Conservation (phyloP, 53 echinoderm and acorn worm genomes). For the Temnopleurus reevesii region DNA sequence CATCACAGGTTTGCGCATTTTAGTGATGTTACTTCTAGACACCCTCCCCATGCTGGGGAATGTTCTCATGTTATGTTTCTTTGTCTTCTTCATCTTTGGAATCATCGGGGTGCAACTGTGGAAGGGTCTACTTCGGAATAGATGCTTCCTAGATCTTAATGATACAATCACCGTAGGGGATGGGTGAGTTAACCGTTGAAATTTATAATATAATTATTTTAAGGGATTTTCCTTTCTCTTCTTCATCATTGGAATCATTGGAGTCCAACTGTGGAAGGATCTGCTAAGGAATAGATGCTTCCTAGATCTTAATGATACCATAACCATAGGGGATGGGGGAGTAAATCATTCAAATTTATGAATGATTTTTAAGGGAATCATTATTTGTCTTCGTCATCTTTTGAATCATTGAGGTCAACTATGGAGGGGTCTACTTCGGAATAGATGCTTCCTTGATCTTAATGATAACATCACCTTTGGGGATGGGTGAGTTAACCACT, state of each 20-base stretch:
- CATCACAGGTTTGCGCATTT: slow-evolving; percentile 89
- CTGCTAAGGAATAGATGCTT: slow-evolving; percentile 93
- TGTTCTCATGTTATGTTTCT: slow-evolving; percentile 94
- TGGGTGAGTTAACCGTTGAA: slow-evolving; percentile 37
- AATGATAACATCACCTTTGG: background rate
- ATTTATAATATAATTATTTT: no score
- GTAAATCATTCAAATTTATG: no score
- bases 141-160: slow-evolving; percentile 80
- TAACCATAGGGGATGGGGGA: slow-evolving; percentile 33
- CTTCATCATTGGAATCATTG: slow-evolving; percentile 99
- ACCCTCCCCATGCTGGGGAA: slow-evolving; percentile 99
- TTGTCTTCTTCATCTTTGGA: slow-evolving; percentile 99
- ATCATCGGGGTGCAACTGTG: slow-evolving; percentile 99
- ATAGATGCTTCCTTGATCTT: slow-evolving; percentile 77
- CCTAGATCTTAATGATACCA: slow-evolving; percentile 63
- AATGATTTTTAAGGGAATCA: no score
- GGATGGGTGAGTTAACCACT: background rate
- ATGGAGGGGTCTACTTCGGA: slow-evolving; percentile 87
- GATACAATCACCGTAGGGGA: slow-evolving; percentile 32
- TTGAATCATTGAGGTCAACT: slow-evolving; percentile 98
- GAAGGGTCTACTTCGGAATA: slow-evolving; percentile 94
- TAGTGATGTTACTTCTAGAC: slow-evolving; percentile 96
- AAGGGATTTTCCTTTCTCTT: slow-evolving; percentile 98
- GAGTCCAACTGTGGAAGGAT: slow-evolving; percentile 98
- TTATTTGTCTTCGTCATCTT: slow-evolving; percentile 99